Evolutionary conservation across 2,888 invertebrate species (phyloP), one percentile per base, ranked within the genome.

Genomic region (Dioctria rufipes): DNA sequence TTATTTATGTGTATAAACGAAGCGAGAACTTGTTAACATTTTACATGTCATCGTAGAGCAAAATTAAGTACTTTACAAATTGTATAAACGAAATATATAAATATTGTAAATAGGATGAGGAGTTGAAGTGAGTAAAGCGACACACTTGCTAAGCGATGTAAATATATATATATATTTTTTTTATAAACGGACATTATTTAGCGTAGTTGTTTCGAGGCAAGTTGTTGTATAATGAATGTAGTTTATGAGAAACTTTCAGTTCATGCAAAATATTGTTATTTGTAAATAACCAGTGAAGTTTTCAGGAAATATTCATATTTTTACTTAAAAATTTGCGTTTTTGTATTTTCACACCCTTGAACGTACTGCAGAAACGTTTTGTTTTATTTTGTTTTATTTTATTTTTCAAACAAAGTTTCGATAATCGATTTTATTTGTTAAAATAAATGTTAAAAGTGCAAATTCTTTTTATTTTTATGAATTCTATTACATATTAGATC

Each of bases 251-350:
- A 25, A 25, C 25, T 0, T 25, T 25, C 25, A 25, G 25, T 25
- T 25, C 25, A 25, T 58, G 25, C 51, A 60, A 39, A 51, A 42
- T 73, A 25, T 65, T 65, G 69, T 51, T 39, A 69, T 51, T n/a
- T 73, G 73, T 73, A 73, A 73, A 73, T 73, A 73, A 73, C 73
- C 73, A 73, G 73, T 13, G 43, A 73, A 37, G 58, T 51, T 25
- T 58, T 73, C 40, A 58, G 58, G 43, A 73, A 58, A 54, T n/a
- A 54, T 54, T 54, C n/a, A 54, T 54, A 11, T 11, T 54, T 54
- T 11, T 54, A 54, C 11, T n/a, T 54, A 54, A 54, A 8, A 54
- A 4, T 8, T 54, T 11, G 54, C 8, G 11, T 54, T 54, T 54
- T 54, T 54, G 54, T 54, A 54, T 54, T 8, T 54, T 54, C 54